Evolutionary conservation across 2,888 invertebrate species (phyloP), one percentile per base, ranked within the genome.

Genomic region (Apotomis capreana): DNA sequence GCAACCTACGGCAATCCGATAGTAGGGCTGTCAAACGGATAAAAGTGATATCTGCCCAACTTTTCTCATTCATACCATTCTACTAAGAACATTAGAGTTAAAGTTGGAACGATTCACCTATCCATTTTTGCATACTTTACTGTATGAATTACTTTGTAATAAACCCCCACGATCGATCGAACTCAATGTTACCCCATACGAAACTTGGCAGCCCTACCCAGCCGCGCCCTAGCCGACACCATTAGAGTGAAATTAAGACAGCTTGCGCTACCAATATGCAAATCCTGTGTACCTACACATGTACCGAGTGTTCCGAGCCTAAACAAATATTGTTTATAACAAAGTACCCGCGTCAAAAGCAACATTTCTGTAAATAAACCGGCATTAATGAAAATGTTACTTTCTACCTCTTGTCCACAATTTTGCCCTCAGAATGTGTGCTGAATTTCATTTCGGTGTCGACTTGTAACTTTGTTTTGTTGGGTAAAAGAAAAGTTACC

Each of bases 211-310:
- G 63, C 72, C 72, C 72, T 72, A 54, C 44, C 12, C n/a, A 8
- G 78, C 79, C 80, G 80, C 83, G 79, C 83, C 80, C 84, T 63
- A 36, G 58, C 77, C 82, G 78, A 82, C 87, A 84, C 72, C 84
- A 87, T 90, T 90, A 90, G 85, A 83, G 76, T 81, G 78, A 90
- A 92, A 92, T 92, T 91, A 92, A 92, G 92, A 91, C 89, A 89
- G 89, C 88, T 88, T 89, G 89, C 86, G 84, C 84, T 83, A 83
- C 88, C 87, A 89, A 89, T 90, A 92, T 92, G 92, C 91, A 91
- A 92, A 92, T 91, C 81, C 76, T 70, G 76, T 76, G 70, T 75
- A 74, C 74, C 75, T 70, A 75, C 76, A 74, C 73, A 74, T 76
- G 74, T 75, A 70, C 73, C 70, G 63, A 62, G 69, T 75, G 76